Conservation (phyloP, 2,888 invertebrate species). For the Lasioglossum villosulum region DNA sequence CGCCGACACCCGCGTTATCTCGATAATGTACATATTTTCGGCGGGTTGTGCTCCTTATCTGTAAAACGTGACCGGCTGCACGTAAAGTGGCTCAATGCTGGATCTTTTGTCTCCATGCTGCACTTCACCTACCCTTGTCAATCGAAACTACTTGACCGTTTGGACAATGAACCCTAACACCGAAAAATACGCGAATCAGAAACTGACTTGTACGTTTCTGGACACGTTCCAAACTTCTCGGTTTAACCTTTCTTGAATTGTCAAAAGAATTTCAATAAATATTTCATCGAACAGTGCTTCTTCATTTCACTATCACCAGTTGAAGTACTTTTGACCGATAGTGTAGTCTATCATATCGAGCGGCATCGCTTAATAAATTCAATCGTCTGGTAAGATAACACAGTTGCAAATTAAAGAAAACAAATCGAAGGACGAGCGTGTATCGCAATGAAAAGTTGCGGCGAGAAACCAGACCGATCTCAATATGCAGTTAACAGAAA, state of each 20-base stretch:
- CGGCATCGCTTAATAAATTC: conserved; percentile 26
- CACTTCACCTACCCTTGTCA: conserved; percentile 1
- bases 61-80: conserved; percentile 55
- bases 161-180: background rate
- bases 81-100: conserved; percentile 39
- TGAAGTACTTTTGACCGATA: background rate
- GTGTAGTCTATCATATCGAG: conserved; percentile 15
- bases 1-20: conserved; percentile 19
- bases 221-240: background rate
- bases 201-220: background rate
- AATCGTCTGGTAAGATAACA: conserved; percentile 48
- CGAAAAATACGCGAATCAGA: background rate
- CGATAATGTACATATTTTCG: conserved; percentile 21
- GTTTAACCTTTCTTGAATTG: background rate
- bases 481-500: background rate
- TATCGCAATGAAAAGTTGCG: background rate
- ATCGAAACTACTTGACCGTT: background rate
- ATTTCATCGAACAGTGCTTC: background rate
- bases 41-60: conserved; percentile 40
- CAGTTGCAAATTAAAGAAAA: background rate
- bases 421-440: background rate
- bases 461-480: background rate
- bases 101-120: conserved; percentile 21
- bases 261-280: background rate
- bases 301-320: background rate